Evolutionary conservation across 2,113 vertebrate species (phyloP), one percentile per base, ranked within the genome.

Genomic region (Salvelinus alpinus): DNA sequence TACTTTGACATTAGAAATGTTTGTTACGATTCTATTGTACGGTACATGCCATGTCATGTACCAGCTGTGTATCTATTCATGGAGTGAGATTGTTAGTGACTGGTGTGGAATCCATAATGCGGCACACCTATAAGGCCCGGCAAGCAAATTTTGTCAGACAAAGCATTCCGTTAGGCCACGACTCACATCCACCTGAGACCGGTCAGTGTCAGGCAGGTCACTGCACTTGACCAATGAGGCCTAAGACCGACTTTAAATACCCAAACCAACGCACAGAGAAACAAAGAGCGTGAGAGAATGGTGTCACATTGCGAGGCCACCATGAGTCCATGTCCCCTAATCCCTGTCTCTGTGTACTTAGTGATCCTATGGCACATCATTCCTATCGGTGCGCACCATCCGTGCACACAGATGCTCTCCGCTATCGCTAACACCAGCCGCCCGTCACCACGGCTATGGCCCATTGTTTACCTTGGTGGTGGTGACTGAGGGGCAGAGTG

Each of bases 391-490:
- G 54, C 4, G 65, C 47, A 68, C 60, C 85, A 84, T 81, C 74
- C 47, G n/a, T n/a, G 3, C 78, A 76, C 5, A 1, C 77, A 47
- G 77, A 72, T 38, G 38, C 38, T 9, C 38, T 38, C 38, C 2
- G 38, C 2, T 38, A 38, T 38, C 67, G 34, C 78, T 84, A 86
- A 87, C 90, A 89, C 86, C 82, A 88, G 85, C 86, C 67, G 68
- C 70, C 81, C 7, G 38, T 2, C 25, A 75, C 70, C 77, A 13
- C 11, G 4, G 66, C 74, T 79, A 82, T 54, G 83, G 81, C 84
- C 83, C 71, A 57, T 31, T 90, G 89, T 91, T 91, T 90, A 92
- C 89, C 83, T 88, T 89, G 84, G 78, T 82, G 84, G 70, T 71
- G 70, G 74, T 18, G 38, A 78, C 80, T 38, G n/a, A 29, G 66